Evolutionary conservation across 2,888 invertebrate species (phyloP).

Genomic region (Tetheella fluctuosa): DNA sequence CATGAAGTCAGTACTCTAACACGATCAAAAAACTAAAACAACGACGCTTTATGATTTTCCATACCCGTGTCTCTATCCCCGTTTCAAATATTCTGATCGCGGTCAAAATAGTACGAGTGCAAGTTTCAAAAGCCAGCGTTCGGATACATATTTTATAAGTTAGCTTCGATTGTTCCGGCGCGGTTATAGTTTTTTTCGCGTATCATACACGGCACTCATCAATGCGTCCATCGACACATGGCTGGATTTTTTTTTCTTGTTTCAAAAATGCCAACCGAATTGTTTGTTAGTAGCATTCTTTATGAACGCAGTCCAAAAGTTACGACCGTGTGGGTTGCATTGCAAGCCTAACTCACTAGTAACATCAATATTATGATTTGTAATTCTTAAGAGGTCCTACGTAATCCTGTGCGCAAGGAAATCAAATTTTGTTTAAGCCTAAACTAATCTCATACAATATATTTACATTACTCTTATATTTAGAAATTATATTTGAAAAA

Average conservation of each 20-base stretch:
- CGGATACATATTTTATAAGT: conserved; percentile 82
- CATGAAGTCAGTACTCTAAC: background rate
- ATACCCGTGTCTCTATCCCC: conserved; percentile 60
- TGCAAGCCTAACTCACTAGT: background rate
- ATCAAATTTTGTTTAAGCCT: background rate
- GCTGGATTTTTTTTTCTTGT: conserved; percentile 58
- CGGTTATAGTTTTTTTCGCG: conserved; percentile 64
- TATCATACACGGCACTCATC: conserved; percentile 71
- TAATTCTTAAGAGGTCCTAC: background rate
- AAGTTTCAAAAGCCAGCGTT: conserved; percentile 76
- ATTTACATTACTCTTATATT: background rate
- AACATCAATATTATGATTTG: conserved; percentile 4
- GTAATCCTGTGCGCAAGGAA: background rate
- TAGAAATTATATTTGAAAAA: background rate
- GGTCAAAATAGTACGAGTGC: conserved; percentile 76
- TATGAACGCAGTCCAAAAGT: conserved; percentile 35
- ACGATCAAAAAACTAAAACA: conserved; percentile 25
- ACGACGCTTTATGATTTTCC: conserved; percentile 51
- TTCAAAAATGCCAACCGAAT: conserved; percentile 60
- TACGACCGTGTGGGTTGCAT: conserved; percentile 15
- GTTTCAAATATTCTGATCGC: conserved; percentile 75
- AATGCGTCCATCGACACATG: conserved; percentile 77
- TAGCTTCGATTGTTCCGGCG: conserved; percentile 82
- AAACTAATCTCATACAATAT: background rate
- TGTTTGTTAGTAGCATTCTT: conserved; percentile 64